These are phyloP conservation scores for Gobiocypris rarus DNA, from an alignment of 2,113 vertebrate species.

Conservation along the genomic window DNA sequence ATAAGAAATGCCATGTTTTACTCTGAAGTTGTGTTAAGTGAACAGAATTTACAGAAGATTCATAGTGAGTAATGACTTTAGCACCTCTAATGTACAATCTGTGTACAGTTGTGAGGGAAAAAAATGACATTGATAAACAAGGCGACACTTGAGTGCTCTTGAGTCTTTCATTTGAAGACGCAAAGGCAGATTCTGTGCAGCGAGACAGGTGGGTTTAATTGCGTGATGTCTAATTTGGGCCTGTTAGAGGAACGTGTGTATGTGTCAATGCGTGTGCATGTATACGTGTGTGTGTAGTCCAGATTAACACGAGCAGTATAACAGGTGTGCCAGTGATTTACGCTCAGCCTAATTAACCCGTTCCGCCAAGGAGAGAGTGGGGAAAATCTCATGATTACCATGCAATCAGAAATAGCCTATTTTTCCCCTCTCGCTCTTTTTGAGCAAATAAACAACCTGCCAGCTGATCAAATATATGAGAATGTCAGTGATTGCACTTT, in stretches of 20 bases:
- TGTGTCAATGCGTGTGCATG: constrained; percentile 29
- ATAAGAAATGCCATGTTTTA: not conserved
- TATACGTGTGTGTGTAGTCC: constrained; percentile 47
- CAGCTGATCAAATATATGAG: constrained; percentile 67
- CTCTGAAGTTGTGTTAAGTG: not conserved
- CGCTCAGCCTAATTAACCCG: constrained; percentile 66
- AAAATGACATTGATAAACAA: constrained; percentile 35
- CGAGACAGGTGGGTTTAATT: constrained; percentile 69
- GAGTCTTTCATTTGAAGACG: constrained; percentile 56
- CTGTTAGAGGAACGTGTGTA: constrained; percentile 42
- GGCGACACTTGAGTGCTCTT: constrained; percentile 30
- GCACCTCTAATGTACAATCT: constrained; percentile 15
- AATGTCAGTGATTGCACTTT: constrained; percentile 64
- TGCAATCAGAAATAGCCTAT: constrained; percentile 69
- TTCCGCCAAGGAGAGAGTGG: constrained; percentile 38
- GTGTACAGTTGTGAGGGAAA: not conserved
- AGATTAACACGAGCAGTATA: constrained; percentile 56
- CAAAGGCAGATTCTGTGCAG: constrained; percentile 33
- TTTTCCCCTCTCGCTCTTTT: constrained; percentile 24
- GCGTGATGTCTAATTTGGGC: constrained; percentile 63
- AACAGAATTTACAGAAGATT: not conserved
- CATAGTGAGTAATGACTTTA: not conserved
- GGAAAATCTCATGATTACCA: constrained; percentile 60
- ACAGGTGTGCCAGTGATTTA: constrained; percentile 70
- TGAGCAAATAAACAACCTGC: constrained; percentile 69